Conservation (phyloP, 1,140 invertebrate species). For the Phortica variegata region DNA sequence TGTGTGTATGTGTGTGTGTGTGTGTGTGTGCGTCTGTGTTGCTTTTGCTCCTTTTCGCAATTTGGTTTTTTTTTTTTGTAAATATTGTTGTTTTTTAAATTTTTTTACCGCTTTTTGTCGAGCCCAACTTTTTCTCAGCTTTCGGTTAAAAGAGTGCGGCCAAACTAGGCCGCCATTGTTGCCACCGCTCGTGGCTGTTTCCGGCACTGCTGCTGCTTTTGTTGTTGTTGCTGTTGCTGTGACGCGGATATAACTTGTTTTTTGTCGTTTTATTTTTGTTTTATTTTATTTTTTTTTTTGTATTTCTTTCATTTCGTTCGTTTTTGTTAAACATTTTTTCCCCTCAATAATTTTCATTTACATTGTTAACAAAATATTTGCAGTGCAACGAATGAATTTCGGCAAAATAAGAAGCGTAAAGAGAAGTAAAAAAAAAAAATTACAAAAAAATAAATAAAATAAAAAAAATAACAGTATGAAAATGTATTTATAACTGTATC, state of each 20-base stretch:
- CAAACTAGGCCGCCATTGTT: constrained; percentile 54
- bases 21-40: no score
- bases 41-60: constrained; percentile 5
- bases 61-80: constrained; percentile 22
- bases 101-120: constrained; percentile 35
- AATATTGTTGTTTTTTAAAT: constrained; percentile 10
- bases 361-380: constrained; percentile 45
- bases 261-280: constrained; percentile 25
- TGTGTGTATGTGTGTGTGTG: no score
- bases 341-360: constrained; percentile 23
- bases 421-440: no score
- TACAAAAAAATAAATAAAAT: no score
- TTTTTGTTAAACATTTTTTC: constrained; percentile 3
- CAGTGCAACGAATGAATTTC: constrained; percentile 13
- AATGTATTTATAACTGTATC: constrained; percentile 52
- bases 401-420: constrained; percentile 33
- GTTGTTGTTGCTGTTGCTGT: constrained; percentile 10
- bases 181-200: constrained; percentile 28
- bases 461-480: constrained; percentile 54
- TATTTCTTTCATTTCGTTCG: constrained; percentile 20
- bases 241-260: no score
- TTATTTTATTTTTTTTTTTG: constrained; percentile 31
- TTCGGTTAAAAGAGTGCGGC: constrained; percentile 2
- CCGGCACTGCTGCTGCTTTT: constrained; percentile 9
- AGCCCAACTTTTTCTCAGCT: constrained; percentile 44